Evolutionary conservation across 2,113 vertebrate species (phyloP), one percentile per base, ranked within the genome.

Genomic region (Hiodon tergisus): DNA sequence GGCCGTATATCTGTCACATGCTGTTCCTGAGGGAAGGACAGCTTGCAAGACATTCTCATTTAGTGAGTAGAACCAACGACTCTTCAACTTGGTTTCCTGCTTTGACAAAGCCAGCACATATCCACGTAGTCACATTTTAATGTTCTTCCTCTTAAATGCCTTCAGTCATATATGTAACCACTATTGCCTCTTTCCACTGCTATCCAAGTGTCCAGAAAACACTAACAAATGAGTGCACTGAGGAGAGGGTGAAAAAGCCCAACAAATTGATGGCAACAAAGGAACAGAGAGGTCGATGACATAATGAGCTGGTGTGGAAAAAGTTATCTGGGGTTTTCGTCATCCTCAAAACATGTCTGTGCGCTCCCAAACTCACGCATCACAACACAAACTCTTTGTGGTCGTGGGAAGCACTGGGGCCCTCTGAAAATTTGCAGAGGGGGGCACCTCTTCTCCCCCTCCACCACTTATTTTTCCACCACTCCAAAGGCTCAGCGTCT

Each of bases 381-480:
- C 83, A 86, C 88, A 86, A 84, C 81, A 84, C 82, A 88, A 89
- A 89, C 84, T 83, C 86, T 76, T 85, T 77, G 87, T 3, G 87
- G 85, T 85, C 71, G 65, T 80, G 63, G 77, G 74, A 51, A 71
- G 67, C 70, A 52, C 47, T 13, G 47, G 3, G 52, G 11, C 9
- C 54, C 14, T 13, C 50, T 52, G 69, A 83, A 81, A 79, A 75
- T 75, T 75, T 77, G 86, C 82, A 69, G 78, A 77, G 72, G 83
- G 67, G 82, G 82, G 31, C 31, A 31, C 31, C 31, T 79, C 80
- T 79, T 16, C 58, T 58, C 17, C 70, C 81, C 62, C 73, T 72
- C 59, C 51, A 84, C 72, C 73, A 58, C 54, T 76, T 78, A 69
- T 77, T 77, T 75, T 74, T 75, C 79, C 84, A 72, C 9, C 48